Evolutionary conservation across 2,113 vertebrate species (phyloP), one percentile per base, ranked within the genome.

Genomic region (Peucedramus taeniatus): DNA sequence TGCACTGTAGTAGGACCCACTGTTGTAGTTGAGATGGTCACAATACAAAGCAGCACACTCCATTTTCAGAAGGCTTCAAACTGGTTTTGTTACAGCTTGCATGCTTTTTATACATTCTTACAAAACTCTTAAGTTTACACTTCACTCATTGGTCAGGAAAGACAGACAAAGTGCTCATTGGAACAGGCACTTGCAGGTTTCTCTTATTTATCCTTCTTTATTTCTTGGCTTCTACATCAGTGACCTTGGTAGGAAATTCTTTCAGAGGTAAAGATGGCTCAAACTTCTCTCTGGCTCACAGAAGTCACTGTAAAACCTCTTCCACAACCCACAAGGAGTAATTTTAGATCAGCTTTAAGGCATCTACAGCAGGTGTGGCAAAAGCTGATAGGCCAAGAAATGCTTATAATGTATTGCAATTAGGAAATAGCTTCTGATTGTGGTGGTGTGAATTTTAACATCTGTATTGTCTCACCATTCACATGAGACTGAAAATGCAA

Each of bases 331-430:
- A 57, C 2, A 11, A 60, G 16, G 23, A 15, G 57, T 37, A 17
- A 26, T 37, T 60, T 37, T 37, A 27, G 35, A 37, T 37, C 37
- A 35, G 15, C 23, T 60, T 60, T 59, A 35, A 35, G n/a, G n/a
- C 56, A 59, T 59, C 11, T 35, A 24, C 56, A 60, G 57, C 57
- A 59, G n/a, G 56, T 35, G 23, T 5, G n/a, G n/a, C 23, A 17
- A 27, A 60, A 27, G 24, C 23, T 60, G n/a, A 60, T 8, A 37
- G 35, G 57, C 15, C 57, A 27, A 37, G n/a, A 37, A 37, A 37
- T 7, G 0, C 35, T 60, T 8, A 17, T 18, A 59, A 6, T 60
- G 3, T 1, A 12, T 8, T 60, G 5, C 26, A 37, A 26, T 60
- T 60, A 27, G 7, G 57, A 60, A 37, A 60, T 12, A 37, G 35